Conservation (phyloP, 2,797 vertebrate species). For the Mormyrops boulengeri region DNA sequence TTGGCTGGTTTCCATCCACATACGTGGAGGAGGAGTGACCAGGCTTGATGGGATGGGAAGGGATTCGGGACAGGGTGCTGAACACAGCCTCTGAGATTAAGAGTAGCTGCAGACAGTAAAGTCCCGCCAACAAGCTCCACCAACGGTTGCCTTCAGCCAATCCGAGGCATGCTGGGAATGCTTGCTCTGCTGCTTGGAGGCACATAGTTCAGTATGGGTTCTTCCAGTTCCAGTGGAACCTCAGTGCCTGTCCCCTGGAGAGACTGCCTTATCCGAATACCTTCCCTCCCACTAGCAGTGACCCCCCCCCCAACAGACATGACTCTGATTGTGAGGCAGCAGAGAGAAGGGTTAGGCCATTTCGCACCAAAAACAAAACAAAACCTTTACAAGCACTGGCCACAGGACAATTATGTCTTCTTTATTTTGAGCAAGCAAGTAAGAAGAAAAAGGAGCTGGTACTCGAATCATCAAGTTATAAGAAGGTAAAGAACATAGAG, state of each 20-base stretch:
- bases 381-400: neutral
- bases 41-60: neutral
- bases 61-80: neutral
- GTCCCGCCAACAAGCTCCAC: neutral
- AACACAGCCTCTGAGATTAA: neutral
- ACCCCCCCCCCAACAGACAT: neutral
- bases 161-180: slow-evolving; percentile 1
- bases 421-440: neutral
- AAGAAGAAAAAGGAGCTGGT: neutral
- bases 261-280: neutral
- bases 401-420: neutral
- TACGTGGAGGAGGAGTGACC: slow-evolving; percentile 84
- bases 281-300: neutral
- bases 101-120: neutral
- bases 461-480: neutral
- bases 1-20: slow-evolving; percentile 92
- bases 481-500: neutral
- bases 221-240: neutral
- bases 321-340: neutral
- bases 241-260: neutral
- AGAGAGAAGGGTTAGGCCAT: neutral
- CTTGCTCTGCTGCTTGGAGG: neutral
- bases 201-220: neutral
- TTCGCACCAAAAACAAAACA: neutral
- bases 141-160: neutral